Percentiles rank a stretch among this genome's conserved stretches.
Evolutionary conservation across 2,797 vertebrate species (phyloP).

Genomic region (Glyptemys insculpta): DNA sequence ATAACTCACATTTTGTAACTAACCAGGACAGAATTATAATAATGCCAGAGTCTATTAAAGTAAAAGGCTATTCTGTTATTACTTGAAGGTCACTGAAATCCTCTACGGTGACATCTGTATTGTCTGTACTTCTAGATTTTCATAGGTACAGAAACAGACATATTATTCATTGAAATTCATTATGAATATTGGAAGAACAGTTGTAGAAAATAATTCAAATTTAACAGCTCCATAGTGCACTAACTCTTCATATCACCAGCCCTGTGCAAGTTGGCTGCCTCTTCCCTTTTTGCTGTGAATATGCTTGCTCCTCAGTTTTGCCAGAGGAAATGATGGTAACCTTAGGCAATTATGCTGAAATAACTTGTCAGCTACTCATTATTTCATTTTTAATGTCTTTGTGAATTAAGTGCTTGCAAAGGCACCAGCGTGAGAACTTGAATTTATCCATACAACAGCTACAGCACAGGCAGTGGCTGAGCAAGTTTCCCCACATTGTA

Average conservation of each 20-base stretch:
- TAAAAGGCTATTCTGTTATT: slow-evolving; percentile 61
- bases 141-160: not conserved
- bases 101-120: slow-evolving; percentile 22
- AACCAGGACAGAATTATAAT: slow-evolving; percentile 63
- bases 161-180: slow-evolving; percentile 10
- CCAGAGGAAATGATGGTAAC: slow-evolving; percentile 33
- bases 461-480: not conserved
- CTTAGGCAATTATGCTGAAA: slow-evolving; percentile 49
- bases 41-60: slow-evolving; percentile 58
- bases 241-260: not conserved
- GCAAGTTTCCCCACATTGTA: rapidly evolving
- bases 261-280: slow-evolving; percentile 26
- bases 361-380: slow-evolving; percentile 50
- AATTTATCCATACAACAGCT: rapidly evolving
- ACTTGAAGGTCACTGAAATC: slow-evolving; percentile 63
- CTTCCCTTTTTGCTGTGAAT: slow-evolving; percentile 48
- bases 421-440: not conserved
- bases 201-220: slow-evolving; percentile 12
- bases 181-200: not conserved
- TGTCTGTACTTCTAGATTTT: slow-evolving; percentile 21
- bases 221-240: slow-evolving; percentile 43
- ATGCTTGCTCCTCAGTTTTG: slow-evolving; percentile 51
- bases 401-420: slow-evolving; percentile 22
- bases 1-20: slow-evolving; percentile 66
- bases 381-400: slow-evolving; percentile 54